Conservation (phyloP, 2,113 vertebrate species). For the Neotragus pygmaeus region DNA sequence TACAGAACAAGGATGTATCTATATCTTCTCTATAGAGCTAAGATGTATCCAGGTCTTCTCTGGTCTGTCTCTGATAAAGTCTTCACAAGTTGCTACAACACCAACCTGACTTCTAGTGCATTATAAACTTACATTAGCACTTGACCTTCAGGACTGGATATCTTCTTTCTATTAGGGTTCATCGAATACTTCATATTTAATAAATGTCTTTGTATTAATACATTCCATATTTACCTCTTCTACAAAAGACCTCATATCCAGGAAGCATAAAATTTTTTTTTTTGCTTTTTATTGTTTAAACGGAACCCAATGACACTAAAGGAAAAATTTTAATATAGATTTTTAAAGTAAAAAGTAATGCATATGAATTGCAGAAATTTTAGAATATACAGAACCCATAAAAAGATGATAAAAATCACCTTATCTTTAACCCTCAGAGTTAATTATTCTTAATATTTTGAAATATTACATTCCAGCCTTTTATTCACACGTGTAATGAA, state of each 20-base stretch:
- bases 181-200: neutral
- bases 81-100: neutral
- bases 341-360: neutral
- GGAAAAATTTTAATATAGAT: neutral
- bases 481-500: neutral
- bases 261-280: neutral
- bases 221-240: neutral
- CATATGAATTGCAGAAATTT: neutral
- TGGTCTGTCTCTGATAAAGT: neutral
- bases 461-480: neutral
- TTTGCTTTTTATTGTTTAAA: neutral
- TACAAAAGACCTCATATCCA: neutral
- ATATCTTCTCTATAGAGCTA: neutral
- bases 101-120: neutral
- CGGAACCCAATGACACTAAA: neutral
- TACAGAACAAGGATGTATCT: neutral
- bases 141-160: neutral
- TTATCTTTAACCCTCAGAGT: neutral
- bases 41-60: neutral
- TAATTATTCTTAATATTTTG: neutral
- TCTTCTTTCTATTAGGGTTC: neutral
- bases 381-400: neutral
- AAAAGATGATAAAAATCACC: neutral
- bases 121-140: neutral
- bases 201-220: neutral